phyloP scores from a whole-genome alignment of 1,140 invertebrate species.

The Drosophila tropicalis region DNA sequence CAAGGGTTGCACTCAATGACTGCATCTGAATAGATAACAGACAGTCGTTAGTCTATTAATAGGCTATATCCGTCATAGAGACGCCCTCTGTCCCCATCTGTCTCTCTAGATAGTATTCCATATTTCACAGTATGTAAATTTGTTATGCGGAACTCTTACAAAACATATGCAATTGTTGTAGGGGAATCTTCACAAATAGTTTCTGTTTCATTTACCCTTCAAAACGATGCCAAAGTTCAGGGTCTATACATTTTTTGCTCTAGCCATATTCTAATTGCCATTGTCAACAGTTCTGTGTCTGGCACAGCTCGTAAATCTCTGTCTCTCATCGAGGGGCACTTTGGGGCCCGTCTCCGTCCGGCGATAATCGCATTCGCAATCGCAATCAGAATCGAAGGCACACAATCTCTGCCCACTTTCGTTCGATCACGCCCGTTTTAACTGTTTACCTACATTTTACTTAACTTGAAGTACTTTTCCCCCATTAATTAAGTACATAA shows the following conservation, averaged over 20 bases:
- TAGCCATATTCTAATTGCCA: slow-evolving; percentile 50
- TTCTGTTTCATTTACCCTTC: neutral
- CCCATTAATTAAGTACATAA: slow-evolving; percentile 66
- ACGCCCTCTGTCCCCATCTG: neutral
- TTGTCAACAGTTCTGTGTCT: slow-evolving; percentile 46
- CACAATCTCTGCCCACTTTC: slow-evolving; percentile 28
- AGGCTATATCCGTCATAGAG: slow-evolving; percentile 27
- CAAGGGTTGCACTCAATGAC: slow-evolving; percentile 3
- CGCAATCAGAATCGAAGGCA: slow-evolving; percentile 1
- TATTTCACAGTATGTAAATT: slow-evolving; percentile 57
- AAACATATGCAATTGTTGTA: slow-evolving; percentile 30
- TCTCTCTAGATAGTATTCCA: slow-evolving; percentile 18
- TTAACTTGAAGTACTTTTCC: slow-evolving; percentile 59
- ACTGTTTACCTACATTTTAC: slow-evolving; percentile 43
- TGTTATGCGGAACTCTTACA: slow-evolving; percentile 47
- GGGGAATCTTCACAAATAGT: slow-evolving; percentile 20
- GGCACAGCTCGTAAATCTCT: slow-evolving; percentile 39
- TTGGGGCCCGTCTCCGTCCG: slow-evolving; percentile 8
- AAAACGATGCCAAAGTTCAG: slow-evolving; percentile 51
- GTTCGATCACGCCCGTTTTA: slow-evolving; percentile 47
- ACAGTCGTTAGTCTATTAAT: slow-evolving; percentile 39
- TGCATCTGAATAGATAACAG: slow-evolving; percentile 30
- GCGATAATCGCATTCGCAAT: neutral
- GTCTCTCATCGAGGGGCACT: slow-evolving; percentile 15
- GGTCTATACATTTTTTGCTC: slow-evolving; percentile 22